phyloP scores from a whole-genome alignment of 2,113 vertebrate genomes.

The Halichoerus grypus region DNA sequence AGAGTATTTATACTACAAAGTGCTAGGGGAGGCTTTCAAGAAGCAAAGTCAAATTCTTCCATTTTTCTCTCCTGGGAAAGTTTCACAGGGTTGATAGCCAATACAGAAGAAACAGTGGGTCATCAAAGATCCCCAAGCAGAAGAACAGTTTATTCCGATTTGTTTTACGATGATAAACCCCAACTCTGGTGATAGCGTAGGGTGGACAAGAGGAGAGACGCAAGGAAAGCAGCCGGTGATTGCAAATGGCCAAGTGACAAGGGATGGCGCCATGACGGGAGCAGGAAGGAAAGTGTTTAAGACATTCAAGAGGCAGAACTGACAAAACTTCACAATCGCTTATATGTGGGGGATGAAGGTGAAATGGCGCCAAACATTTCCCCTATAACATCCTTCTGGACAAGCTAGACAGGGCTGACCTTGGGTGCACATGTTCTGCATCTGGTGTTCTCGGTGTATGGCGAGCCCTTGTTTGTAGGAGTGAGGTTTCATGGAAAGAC shows the following conservation, averaged over 20 bases:
- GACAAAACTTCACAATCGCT: neutral
- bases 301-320: neutral
- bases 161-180: neutral
- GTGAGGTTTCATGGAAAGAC: neutral
- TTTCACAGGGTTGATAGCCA: neutral
- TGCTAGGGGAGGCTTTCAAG: neutral
- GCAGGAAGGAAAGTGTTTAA: neutral
- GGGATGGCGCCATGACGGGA: neutral
- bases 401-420: neutral
- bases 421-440: no score
- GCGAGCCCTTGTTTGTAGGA: neutral
- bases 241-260: neutral
- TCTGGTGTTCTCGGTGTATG: neutral
- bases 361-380: neutral
- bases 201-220: neutral
- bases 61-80: neutral
- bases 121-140: neutral
- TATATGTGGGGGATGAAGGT: neutral
- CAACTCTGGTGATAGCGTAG: neutral
- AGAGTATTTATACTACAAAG: neutral
- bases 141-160: neutral
- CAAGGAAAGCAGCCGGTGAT: neutral
- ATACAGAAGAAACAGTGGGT: neutral
- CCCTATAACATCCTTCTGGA: no score
- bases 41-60: neutral